A percentile compares a stretch with the other conserved stretches of the same genome.
These are phyloP conservation scores for Ectemnius continuus DNA, from an alignment of 2,888 invertebrate genomes.

Conservation along the genomic window DNA sequence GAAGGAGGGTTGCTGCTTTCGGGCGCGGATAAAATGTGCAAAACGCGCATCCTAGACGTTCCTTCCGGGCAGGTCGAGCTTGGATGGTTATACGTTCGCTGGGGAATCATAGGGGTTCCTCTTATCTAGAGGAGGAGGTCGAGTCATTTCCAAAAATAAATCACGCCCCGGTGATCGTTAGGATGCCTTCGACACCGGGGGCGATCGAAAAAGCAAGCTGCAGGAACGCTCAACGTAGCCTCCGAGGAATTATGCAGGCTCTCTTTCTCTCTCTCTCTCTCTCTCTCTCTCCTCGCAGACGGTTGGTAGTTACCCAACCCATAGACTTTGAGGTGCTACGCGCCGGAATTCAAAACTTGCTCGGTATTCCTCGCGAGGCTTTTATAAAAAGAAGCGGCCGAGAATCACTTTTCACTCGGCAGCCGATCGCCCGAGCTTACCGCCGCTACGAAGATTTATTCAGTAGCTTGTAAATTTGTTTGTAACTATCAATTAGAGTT, in stretches of 20 bases:
- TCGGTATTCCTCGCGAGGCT: conserved; percentile 43
- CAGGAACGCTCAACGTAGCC: conserved; percentile 23
- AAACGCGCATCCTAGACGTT: conserved; percentile 64
- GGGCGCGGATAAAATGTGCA: conserved; percentile 61
- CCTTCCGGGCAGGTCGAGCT: conserved; percentile 61
- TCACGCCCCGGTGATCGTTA: conserved; percentile 71
- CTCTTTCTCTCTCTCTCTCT: no score
- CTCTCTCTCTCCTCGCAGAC: no score
- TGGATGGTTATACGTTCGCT: neutral
- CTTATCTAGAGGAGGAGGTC: conserved; percentile 47
- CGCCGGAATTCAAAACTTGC: conserved; percentile 64
- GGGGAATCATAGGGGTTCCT: conserved; percentile 19
- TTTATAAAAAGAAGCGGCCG: neutral
- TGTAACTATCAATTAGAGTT: conserved; percentile 53
- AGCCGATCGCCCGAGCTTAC: neutral
- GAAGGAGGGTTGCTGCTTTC: conserved; percentile 48
- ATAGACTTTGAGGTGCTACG: conserved; percentile 57
- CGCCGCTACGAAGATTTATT: conserved; percentile 24
- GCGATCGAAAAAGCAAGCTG: conserved; percentile 28
- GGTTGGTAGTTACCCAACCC: conserved; percentile 67
- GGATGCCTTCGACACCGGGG: conserved; percentile 36
- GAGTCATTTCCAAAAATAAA: conserved; percentile 71
- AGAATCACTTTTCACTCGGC: neutral
- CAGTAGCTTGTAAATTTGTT: conserved; percentile 53
- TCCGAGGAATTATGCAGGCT: conserved; percentile 66